These are phyloP conservation scores for Gonioctena quinquepunctata DNA, from an alignment of 1,140 invertebrate species.

Conservation along the genomic window DNA sequence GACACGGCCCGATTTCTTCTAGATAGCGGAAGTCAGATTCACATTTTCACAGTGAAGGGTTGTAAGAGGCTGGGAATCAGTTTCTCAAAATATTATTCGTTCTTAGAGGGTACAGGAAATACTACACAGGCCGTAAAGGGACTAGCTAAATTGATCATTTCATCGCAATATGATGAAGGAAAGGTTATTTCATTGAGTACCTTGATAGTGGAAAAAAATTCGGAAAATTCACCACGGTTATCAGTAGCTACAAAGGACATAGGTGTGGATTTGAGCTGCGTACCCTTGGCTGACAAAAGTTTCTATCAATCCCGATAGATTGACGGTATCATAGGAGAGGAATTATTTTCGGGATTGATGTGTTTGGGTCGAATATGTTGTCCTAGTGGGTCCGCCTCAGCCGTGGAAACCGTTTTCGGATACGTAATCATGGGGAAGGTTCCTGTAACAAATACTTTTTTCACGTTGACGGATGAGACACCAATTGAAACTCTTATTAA, in stretches of 20 bases:
- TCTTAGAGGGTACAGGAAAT: neutral
- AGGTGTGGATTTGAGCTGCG: neutral
- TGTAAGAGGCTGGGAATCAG: neutral
- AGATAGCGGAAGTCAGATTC: neutral
- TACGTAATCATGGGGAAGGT: conserved; percentile 5
- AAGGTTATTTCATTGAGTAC: neutral
- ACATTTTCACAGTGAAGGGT: neutral
- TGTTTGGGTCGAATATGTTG: neutral
- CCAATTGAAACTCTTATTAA: neutral
- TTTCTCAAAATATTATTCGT: neutral
- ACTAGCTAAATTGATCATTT: neutral
- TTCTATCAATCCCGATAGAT: neutral
- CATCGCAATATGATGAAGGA: neutral
- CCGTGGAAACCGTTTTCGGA: neutral
- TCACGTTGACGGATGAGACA: neutral
- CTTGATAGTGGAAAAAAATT: neutral
- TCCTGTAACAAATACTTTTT: neutral
- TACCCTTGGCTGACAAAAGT: neutral
- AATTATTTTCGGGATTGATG: neutral
- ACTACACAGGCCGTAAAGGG: neutral
- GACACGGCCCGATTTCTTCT: neutral
- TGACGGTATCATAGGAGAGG: neutral
- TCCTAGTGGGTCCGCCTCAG: neutral
- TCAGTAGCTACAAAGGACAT: neutral
- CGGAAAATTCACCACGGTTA: neutral